These are phyloP conservation scores for Andricus curvator DNA, from an alignment of 2,888 invertebrate species.

Conservation along the genomic window DNA sequence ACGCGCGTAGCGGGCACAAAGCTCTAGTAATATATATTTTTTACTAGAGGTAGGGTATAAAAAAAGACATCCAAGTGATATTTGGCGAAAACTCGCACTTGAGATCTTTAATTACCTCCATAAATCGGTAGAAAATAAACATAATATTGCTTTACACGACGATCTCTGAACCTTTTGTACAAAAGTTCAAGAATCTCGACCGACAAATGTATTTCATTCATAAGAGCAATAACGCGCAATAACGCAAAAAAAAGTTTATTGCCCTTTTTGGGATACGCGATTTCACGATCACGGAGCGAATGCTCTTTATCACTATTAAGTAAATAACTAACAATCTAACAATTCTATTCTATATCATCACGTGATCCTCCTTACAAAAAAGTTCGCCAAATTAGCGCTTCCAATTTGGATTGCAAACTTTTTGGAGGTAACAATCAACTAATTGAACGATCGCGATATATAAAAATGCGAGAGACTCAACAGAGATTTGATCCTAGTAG, in stretches of 20 bases:
- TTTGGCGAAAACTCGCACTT: constrained; percentile 38
- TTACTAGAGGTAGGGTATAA: background rate
- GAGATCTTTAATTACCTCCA: constrained; percentile 39
- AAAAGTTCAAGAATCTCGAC: constrained; percentile 7
- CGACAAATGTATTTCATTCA: background rate
- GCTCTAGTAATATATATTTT: no score
- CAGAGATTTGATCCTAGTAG: constrained; percentile 13
- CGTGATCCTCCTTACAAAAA: constrained; percentile 6
- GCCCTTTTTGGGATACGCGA: constrained; percentile 6
- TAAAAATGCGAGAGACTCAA: constrained; percentile 21
- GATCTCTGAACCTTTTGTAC: background rate
- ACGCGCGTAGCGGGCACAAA: no score
- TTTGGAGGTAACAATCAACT: constrained; percentile 10
- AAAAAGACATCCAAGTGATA: background rate
- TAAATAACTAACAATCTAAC: constrained; percentile 30
- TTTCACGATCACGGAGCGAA: constrained; percentile 40
- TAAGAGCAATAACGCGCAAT: constrained; percentile 2
- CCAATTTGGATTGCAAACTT: background rate
- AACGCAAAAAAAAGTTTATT: constrained; percentile 20
- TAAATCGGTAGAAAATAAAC: constrained; percentile 37
- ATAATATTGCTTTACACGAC: constrained; percentile 22
- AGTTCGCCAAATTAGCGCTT: background rate
- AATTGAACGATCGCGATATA: constrained; percentile 16
- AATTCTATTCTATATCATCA: constrained; percentile 11
- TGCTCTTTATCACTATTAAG: constrained; percentile 33